Conservation (phyloP, 2,797 vertebrate species). For the Pipistrellus kuhlii region DNA sequence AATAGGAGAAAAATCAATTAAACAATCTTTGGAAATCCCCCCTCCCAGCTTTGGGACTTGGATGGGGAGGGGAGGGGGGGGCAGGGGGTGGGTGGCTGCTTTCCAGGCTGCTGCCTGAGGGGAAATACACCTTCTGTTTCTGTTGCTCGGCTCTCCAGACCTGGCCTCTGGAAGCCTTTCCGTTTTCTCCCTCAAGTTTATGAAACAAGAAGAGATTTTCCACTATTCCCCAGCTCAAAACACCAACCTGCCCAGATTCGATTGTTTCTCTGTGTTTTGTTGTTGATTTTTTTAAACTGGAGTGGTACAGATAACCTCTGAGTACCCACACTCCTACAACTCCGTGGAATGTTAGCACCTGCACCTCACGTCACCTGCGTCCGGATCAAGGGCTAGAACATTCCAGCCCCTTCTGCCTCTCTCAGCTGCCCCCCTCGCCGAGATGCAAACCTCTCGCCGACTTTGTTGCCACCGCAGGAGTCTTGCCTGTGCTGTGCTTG, state of each 20-base stretch:
- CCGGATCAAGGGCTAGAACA: neutral
- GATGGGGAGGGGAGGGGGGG: neutral
- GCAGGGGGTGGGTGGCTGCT: slow-evolving; percentile 76
- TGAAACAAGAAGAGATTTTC: accelerated
- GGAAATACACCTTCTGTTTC: neutral
- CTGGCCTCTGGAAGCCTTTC: neutral
- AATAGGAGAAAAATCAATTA: slow-evolving; percentile 90
- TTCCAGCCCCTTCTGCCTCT: neutral
- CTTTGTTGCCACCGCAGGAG: accelerated
- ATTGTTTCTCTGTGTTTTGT: neutral
- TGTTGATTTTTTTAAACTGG: too few relatives aligned
- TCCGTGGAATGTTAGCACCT: neutral
- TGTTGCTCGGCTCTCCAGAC: neutral
- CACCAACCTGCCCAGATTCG: neutral
- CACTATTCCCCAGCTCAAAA: neutral
- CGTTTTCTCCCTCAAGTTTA: accelerated
- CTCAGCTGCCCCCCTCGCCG: neutral
- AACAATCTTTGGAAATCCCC: slow-evolving; percentile 86
- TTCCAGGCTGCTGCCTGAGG: neutral
- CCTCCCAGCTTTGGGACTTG: slow-evolving; percentile 64
- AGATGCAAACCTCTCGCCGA: neutral
- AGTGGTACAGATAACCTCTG: accelerated
- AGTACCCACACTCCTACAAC: accelerated
- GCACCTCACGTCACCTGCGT: accelerated
- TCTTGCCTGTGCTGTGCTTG: neutral